Evolutionary conservation across 2,797 vertebrate genomes (phyloP).

Genomic region (Lepidocolaptes lacrymiger): DNA sequence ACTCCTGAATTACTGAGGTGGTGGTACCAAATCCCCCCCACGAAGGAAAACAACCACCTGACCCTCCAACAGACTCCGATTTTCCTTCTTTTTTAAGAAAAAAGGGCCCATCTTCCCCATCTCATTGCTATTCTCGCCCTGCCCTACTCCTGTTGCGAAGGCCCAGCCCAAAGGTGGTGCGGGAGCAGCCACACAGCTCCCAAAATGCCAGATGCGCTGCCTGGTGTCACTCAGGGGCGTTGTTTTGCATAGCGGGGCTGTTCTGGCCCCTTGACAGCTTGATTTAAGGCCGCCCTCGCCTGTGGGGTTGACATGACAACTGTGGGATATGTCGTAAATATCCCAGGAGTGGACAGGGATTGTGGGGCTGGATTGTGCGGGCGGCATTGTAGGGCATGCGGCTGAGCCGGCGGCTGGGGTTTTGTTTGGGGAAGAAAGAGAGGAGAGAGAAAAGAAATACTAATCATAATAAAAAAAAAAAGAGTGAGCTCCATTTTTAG

Average conservation of each 20-base stretch:
- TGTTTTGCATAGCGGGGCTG: slow-evolving; percentile 55
- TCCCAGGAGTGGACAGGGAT: slow-evolving; percentile 74
- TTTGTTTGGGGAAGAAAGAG: slow-evolving; percentile 47
- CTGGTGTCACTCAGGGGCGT: slow-evolving; percentile 65
- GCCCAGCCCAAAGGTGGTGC: not conserved
- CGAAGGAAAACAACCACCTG: not conserved
- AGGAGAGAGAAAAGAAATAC: not conserved
- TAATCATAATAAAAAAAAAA: not conserved
- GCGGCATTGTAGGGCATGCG: slow-evolving; percentile 74
- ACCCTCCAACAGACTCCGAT: not conserved
- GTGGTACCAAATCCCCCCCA: not conserved
- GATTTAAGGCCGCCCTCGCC: slow-evolving; percentile 72
- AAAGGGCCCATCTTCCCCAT: not conserved
- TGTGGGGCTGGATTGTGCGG: slow-evolving; percentile 77
- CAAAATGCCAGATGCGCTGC: slow-evolving; percentile 67
- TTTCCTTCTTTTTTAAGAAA: not conserved
- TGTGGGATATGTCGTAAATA: slow-evolving; percentile 79
- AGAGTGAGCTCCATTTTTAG: not conserved
- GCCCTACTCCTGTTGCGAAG: slow-evolving; percentile 1
- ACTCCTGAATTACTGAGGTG: not conserved
- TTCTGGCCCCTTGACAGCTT: slow-evolving; percentile 72
- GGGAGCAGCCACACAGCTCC: slow-evolving; percentile 13
- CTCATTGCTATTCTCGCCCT: slow-evolving; percentile 69
- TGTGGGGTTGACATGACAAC: slow-evolving; percentile 80
- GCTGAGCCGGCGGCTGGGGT: slow-evolving; percentile 47